Evolutionary conservation across 2,113 vertebrate species (phyloP).

Genomic region (Ailuropoda melanoleuca): DNA sequence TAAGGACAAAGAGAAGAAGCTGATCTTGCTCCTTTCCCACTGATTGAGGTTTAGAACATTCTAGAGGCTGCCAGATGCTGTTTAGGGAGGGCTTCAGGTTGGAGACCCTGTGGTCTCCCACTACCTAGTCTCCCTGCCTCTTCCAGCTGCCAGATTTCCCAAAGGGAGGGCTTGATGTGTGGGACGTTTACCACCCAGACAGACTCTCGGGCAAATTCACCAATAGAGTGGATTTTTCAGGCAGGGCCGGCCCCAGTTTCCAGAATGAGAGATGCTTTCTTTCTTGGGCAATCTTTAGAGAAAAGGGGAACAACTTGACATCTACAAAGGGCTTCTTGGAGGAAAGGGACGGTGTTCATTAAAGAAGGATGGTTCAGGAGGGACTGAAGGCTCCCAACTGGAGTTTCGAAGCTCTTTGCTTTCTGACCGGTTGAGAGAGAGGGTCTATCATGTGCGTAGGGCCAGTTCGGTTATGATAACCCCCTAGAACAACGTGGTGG

Average conservation of each 20-base stretch:
- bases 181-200: background rate
- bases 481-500: background rate
- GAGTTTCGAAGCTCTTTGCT: fast-evolving
- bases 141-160: background rate
- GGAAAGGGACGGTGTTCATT: background rate
- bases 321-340: background rate
- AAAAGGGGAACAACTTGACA: background rate
- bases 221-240: background rate
- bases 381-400: fast-evolving
- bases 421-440: background rate
- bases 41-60: conserved; percentile 53
- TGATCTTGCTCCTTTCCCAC: conserved; percentile 68
- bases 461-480: background rate
- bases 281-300: background rate
- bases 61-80: conserved; percentile 43
- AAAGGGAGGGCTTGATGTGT: background rate
- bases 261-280: background rate
- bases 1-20: conserved; percentile 78
- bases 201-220: background rate
- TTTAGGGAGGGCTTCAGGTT: background rate
- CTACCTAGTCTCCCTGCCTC: background rate
- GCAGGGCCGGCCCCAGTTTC: background rate
- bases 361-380: background rate
- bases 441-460: background rate
- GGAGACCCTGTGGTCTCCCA: background rate